Evolutionary conservation across 2,113 vertebrate genomes (phyloP).

Genomic region (Syrmaticus mikado): DNA sequence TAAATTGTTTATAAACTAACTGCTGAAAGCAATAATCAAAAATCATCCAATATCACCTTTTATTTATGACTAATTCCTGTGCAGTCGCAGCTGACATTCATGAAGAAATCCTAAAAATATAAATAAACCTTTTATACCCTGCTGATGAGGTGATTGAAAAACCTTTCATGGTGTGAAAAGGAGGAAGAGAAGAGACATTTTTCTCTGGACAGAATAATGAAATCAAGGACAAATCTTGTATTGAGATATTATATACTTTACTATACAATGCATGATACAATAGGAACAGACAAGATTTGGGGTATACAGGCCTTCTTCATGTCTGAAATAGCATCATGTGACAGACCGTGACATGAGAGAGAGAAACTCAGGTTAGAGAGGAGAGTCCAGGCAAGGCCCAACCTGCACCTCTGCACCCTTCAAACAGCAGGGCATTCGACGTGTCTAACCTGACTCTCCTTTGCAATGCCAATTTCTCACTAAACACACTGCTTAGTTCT

Average conservation of each 20-base stretch:
- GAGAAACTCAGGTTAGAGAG: background rate
- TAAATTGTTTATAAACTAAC: background rate
- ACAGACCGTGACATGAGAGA: background rate
- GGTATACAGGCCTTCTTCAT: background rate
- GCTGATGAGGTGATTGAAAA: background rate
- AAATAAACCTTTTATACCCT: background rate
- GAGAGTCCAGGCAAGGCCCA: background rate
- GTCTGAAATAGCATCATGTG: background rate
- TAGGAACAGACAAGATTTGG: background rate
- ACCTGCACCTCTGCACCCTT: background rate
- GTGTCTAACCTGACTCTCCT: background rate
- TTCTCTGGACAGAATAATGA: background rate
- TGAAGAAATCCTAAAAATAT: background rate
- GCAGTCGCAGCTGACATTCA: background rate
- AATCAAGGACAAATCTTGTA: background rate
- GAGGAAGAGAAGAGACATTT: background rate
- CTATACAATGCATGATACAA: background rate
- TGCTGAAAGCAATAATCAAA: background rate
- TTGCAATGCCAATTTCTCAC: background rate
- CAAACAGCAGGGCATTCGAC: background rate
- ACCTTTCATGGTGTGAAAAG: background rate
- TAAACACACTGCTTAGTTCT: background rate
- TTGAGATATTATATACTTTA: background rate
- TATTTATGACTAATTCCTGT: background rate
- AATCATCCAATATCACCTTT: background rate